phyloP scores from a whole-genome alignment of 2,888 invertebrate genomes.

The Cryptus viduatorius region DNA sequence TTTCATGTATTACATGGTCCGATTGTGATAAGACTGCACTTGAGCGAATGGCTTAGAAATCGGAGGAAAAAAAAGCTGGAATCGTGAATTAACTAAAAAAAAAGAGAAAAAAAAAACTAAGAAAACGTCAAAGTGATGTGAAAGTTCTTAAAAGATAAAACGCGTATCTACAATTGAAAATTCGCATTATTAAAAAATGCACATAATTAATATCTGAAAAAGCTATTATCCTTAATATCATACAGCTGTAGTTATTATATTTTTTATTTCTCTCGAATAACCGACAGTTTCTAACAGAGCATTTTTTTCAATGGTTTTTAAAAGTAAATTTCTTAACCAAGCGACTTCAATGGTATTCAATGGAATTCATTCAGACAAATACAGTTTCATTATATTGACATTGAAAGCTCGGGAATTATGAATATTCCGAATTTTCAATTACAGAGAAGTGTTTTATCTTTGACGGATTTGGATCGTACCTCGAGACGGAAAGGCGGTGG shows the following conservation, averaged over 20 bases:
- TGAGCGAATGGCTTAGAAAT: constrained; percentile 72
- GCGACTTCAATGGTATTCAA: neutral
- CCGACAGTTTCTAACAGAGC: neutral
- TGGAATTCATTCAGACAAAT: neutral
- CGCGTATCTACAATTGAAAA: neutral
- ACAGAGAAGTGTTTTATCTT: neutral
- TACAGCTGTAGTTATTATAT: neutral
- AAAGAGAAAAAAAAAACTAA: constrained; percentile 5
- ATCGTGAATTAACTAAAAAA: constrained; percentile 48
- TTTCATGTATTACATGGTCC: constrained; percentile 82
- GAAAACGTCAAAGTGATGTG: neutral
- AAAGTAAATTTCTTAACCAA: neutral
- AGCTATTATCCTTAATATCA: neutral
- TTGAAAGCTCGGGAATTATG: neutral
- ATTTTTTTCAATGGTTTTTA: neutral
- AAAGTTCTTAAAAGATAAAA: neutral
- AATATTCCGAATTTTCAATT: neutral
- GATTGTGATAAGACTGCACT: constrained; percentile 84
- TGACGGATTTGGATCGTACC: neutral
- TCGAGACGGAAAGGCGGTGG: constrained; percentile 12
- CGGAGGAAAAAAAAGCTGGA: constrained; percentile 50
- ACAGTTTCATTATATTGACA: neutral
- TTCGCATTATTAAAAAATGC: neutral
- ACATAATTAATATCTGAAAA: neutral
- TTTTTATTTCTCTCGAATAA: neutral